Conservation (phyloP, 1,140 invertebrate species). For the Phocides pigmalion region DNA sequence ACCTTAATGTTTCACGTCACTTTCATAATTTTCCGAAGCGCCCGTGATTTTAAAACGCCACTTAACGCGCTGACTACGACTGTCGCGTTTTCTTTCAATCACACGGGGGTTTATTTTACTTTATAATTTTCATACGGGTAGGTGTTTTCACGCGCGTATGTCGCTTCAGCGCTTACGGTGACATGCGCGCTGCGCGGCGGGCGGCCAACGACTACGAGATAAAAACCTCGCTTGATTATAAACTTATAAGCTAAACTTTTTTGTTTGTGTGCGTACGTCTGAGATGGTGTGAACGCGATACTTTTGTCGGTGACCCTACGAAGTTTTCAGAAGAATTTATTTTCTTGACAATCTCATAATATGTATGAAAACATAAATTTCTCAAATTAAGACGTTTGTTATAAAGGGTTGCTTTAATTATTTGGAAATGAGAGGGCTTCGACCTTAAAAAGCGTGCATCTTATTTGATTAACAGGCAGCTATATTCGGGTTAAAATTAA, state of each 20-base stretch:
- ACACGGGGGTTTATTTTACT: slow-evolving; percentile 51
- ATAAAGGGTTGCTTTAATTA: neutral
- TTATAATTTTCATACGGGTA: slow-evolving; percentile 59
- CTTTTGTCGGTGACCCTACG: slow-evolving; percentile 64
- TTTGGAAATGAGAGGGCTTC: neutral
- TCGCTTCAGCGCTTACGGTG: slow-evolving; percentile 56
- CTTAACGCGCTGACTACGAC: slow-evolving; percentile 58
- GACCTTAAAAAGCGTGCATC: neutral
- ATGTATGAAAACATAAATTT: too few relatives aligned
- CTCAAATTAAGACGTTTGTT: too few relatives aligned
- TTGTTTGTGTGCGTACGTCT: slow-evolving; percentile 73
- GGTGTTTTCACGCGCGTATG: slow-evolving; percentile 67
- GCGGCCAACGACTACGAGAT: slow-evolving; percentile 79
- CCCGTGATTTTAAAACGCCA: slow-evolving; percentile 59
- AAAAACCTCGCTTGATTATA: slow-evolving; percentile 81
- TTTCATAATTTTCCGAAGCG: slow-evolving; percentile 75
- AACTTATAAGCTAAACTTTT: slow-evolving; percentile 82
- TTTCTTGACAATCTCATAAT: too few relatives aligned
- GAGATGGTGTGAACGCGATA: slow-evolving; percentile 58
- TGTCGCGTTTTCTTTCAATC: slow-evolving; percentile 51
- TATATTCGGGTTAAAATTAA: slow-evolving; percentile 25
- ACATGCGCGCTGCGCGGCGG: slow-evolving; percentile 74
- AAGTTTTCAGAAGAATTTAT: slow-evolving; percentile 66
- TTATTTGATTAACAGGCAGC: slow-evolving; percentile 14
- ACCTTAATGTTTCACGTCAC: slow-evolving; percentile 71